Evolutionary conservation across 2,797 vertebrate species (phyloP).

Genomic region (Denticeps clupeoides): DNA sequence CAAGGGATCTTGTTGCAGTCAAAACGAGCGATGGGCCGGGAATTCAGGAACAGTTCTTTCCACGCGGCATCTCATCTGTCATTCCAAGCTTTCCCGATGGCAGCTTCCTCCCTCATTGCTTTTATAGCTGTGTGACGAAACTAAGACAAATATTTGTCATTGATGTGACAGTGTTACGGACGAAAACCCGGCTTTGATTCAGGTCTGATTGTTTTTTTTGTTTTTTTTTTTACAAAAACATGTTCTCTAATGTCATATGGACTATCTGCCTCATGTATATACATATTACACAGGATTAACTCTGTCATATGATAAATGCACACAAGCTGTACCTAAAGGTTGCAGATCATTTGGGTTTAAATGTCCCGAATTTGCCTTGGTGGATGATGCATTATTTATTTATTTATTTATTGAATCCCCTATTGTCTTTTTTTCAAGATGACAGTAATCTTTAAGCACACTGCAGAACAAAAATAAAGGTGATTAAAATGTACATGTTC

Average conservation of each 20-base stretch:
- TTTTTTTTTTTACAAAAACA: too few species aligned
- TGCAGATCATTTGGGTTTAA: conserved; percentile 1
- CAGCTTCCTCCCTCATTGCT: too few species aligned
- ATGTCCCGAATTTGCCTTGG: neutral
- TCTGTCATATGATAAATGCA: neutral
- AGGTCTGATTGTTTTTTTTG: too few species aligned
- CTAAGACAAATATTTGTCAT: too few species aligned
- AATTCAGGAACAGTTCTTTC: conserved; percentile 20
- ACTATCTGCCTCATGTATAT: neutral
- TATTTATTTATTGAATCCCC: neutral
- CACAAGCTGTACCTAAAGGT: neutral
- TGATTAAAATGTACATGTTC: too few species aligned
- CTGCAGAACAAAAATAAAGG: neutral
- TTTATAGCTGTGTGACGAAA: too few species aligned
- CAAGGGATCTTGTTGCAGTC: conserved; percentile 20
- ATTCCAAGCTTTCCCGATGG: conserved; percentile 11
- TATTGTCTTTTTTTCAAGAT: neutral
- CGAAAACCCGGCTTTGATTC: too few species aligned
- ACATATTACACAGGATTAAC: neutral
- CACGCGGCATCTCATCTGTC: conserved; percentile 1
- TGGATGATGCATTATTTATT: neutral
- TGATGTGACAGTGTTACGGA: too few species aligned
- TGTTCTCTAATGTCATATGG: too few species aligned
- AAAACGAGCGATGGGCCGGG: too few species aligned
- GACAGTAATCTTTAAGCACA: neutral